A percentile compares a stretch with the other conserved stretches of the same genome.
These are phyloP conservation scores for Aleiodes testaceus DNA, from an alignment of 2,888 invertebrate genomes.

Conservation along the genomic window DNA sequence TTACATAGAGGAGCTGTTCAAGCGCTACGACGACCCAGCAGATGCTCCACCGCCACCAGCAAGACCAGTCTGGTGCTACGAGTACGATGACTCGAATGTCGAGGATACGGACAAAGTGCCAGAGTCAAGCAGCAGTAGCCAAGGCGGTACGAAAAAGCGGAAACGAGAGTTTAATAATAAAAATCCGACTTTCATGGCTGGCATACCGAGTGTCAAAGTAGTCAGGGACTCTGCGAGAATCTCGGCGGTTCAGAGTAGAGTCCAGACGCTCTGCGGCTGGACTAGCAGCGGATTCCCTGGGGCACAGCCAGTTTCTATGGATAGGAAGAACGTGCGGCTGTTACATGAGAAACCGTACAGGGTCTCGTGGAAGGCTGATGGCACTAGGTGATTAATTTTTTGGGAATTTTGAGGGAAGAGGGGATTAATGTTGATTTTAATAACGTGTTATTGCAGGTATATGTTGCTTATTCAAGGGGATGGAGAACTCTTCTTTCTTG, in stretches of 20 bases:
- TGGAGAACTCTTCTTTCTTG: slow-evolving; percentile 92
- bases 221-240: slow-evolving; percentile 79
- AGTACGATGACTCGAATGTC: slow-evolving; percentile 63
- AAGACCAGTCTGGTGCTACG: slow-evolving; percentile 92
- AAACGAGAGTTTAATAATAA: slow-evolving; percentile 76
- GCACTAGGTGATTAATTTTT: slow-evolving; percentile 81
- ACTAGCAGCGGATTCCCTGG: slow-evolving; percentile 91
- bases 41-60: slow-evolving; percentile 81
- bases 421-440: slow-evolving; percentile 24
- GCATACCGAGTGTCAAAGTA: slow-evolving; percentile 85
- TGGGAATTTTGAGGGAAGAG: neutral
- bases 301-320: slow-evolving; percentile 98
- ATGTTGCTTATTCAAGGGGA: slow-evolving; percentile 95
- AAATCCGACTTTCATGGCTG: slow-evolving; percentile 88
- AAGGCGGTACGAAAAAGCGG: slow-evolving; percentile 66
- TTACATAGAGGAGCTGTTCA: slow-evolving; percentile 90
- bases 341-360: slow-evolving; percentile 89
- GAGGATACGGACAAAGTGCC: slow-evolving; percentile 59
- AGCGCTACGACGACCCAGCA: slow-evolving; percentile 83
- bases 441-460: slow-evolving; percentile 78
- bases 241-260: slow-evolving; percentile 81
- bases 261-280: slow-evolving; percentile 89
- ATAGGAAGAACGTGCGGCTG: slow-evolving; percentile 83
- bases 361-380: slow-evolving; percentile 99
- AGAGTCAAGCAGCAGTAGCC: slow-evolving; percentile 36